These are phyloP conservation scores for Drosophila baimaii DNA, from an alignment of 1,140 invertebrate genomes.

Conservation along the genomic window DNA sequence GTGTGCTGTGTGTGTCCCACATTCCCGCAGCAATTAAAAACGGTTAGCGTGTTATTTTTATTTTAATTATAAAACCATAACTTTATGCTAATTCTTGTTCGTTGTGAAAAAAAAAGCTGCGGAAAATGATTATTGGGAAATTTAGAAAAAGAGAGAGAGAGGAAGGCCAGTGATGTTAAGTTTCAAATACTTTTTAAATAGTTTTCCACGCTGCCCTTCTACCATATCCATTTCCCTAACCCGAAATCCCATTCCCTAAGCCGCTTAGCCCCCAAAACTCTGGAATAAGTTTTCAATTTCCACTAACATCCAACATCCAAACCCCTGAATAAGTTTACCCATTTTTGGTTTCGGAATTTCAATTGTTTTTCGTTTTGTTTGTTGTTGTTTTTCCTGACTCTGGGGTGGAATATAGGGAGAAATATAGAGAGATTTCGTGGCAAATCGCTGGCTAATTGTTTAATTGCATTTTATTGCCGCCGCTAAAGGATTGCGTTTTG, in stretches of 20 bases:
- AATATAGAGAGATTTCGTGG: constrained; percentile 22
- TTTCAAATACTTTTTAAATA: constrained; percentile 2
- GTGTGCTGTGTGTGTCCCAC: constrained; percentile 44
- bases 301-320: neutral
- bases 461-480: constrained; percentile 62
- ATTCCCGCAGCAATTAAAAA: constrained; percentile 65
- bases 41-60: constrained; percentile 52
- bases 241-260: constrained; percentile 17
- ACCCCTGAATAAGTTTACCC: constrained; percentile 21
- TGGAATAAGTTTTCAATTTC: constrained; percentile 2
- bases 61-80: constrained; percentile 73
- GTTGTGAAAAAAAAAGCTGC: constrained; percentile 1
- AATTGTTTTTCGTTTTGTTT: constrained; percentile 18
- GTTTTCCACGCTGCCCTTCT: neutral
- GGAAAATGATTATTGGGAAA: neutral
- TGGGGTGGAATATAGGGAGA: constrained; percentile 3
- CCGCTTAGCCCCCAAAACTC: constrained; percentile 27
- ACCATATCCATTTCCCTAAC: constrained; percentile 1
- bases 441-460: constrained; percentile 58
- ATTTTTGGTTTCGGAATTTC: constrained; percentile 25
- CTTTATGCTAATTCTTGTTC: constrained; percentile 55
- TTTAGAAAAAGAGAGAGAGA: too few species aligned
- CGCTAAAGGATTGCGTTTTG: constrained; percentile 52
- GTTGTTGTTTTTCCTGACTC: constrained; percentile 7
- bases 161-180: neutral